Evolutionary conservation across 2,888 invertebrate genomes (phyloP), one percentile per base, ranked within the genome.

Genomic region (Plebejus argus): DNA sequence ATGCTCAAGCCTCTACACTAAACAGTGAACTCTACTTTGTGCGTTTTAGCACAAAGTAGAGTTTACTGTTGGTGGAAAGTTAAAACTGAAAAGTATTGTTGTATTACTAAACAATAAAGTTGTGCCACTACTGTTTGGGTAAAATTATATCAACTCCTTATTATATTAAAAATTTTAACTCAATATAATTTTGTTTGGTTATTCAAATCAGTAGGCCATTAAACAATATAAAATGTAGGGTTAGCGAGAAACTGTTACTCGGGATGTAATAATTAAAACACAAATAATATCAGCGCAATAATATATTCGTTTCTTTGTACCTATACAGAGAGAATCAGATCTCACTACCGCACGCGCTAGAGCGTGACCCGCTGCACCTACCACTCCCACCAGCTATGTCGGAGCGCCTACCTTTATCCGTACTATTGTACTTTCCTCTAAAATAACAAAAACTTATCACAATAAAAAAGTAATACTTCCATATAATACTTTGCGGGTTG

Each of bases 281-380:
- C 81, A 77, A 75, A 81, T 86, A 86, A 87, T 83, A 88, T 91
- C 90, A 92, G 91, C 91, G 88, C 90, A 91, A 89, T 93, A 91
- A 66, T 93, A 93, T 81, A 76, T 91, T 93, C 91, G 83, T 91
- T 91, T 91, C 91, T 93, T 93, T 93, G 93, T 93, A 92, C 92
- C 89, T 91, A 91, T 88, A 91, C 91, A 91, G 86, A 88, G 86
- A 88, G 86, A 84, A 85, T n/a, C 83, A 79, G 83, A 83, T 88
- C 89, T 87, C 86, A 85, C 91, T 92, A 92, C 88, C 90, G 86
- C 87, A 88, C 83, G 86, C 84, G 88, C 92, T 92, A 93, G 91
- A 91, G 90, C 90, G 85, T 91, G 87, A 86, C 91, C 92, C 91
- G 87, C 92, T 91, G 87, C 53, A 53, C 86, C 89, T 88, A 87